Conservation (phyloP, 1,140 invertebrate species). For the Lethrus apterus region DNA sequence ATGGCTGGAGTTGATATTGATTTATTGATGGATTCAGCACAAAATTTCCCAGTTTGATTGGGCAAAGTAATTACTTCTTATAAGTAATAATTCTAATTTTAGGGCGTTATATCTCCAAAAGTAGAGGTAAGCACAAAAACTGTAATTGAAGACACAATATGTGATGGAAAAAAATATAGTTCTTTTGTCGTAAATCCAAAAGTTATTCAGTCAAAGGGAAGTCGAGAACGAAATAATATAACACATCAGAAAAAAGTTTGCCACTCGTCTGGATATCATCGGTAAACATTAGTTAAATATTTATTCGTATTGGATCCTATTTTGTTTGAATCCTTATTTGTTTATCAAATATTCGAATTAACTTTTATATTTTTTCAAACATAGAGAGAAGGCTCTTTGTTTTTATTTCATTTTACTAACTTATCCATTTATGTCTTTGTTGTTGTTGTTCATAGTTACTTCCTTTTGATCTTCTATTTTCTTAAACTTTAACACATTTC, state of each 20-base stretch:
- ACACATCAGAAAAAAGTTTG: constrained; percentile 31
- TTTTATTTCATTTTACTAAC: no score
- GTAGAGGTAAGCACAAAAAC: constrained; percentile 51
- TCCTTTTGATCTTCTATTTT: no score
- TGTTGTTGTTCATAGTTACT: no score
- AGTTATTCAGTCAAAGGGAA: constrained; percentile 28
- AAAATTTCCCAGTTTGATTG: constrained; percentile 60
- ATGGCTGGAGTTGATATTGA: constrained; percentile 51
- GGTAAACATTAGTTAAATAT: constrained; percentile 21
- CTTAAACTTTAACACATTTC: no score
- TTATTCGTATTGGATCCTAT: no score
- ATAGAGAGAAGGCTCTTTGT: no score
- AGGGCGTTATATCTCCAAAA: constrained; percentile 55
- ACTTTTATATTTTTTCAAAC: no score
- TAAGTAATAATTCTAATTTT: constrained; percentile 20
- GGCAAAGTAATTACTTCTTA: constrained; percentile 29
- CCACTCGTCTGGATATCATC: constrained; percentile 32
- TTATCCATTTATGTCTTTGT: no score
- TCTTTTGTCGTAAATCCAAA: constrained; percentile 40
- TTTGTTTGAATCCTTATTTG: no score
- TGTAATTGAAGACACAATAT: constrained; percentile 45
- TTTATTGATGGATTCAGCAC: constrained; percentile 56
- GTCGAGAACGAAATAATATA: constrained; percentile 18
- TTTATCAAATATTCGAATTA: no score
- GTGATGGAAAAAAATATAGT: constrained; percentile 22